phyloP scores from a whole-genome alignment of 2,888 invertebrate genomes.

The Rhopalosiphum nymphaeae region DNA sequence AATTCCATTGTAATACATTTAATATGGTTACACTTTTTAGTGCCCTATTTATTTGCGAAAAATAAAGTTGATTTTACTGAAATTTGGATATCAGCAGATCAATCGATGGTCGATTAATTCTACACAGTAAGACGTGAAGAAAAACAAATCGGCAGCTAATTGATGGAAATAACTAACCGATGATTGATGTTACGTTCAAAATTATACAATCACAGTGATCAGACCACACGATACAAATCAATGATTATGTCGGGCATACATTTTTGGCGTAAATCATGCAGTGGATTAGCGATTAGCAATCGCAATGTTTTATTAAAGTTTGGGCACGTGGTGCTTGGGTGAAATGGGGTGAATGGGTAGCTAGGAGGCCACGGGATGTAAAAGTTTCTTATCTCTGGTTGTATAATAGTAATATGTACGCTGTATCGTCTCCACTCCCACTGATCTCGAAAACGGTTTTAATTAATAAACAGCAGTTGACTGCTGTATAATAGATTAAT shows the following conservation, averaged over 20 bases:
- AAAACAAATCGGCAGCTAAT: neutral
- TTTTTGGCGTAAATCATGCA: neutral
- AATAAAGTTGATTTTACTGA: neutral
- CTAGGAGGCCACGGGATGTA: neutral
- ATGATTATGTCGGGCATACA: neutral
- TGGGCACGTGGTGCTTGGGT: neutral
- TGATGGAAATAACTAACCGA: neutral
- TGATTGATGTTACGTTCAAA: neutral
- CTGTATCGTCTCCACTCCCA: neutral
- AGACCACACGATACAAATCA: neutral
- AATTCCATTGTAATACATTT: neutral
- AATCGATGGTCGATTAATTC: neutral
- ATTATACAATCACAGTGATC: neutral
- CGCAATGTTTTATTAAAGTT: neutral
- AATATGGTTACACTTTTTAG: neutral
- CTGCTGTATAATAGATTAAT: neutral
- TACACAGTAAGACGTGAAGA: neutral
- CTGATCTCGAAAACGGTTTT: neutral
- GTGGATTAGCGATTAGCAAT: neutral
- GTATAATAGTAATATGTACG: neutral
- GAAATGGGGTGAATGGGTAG: neutral
- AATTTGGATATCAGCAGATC: neutral
- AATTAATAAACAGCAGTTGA: neutral
- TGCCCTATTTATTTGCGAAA: neutral
- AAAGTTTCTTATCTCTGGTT: constrained; percentile 6